These are phyloP conservation scores for Oreochromis tanganicae DNA, from an alignment of 2,113 vertebrate species.

Conservation along the genomic window DNA sequence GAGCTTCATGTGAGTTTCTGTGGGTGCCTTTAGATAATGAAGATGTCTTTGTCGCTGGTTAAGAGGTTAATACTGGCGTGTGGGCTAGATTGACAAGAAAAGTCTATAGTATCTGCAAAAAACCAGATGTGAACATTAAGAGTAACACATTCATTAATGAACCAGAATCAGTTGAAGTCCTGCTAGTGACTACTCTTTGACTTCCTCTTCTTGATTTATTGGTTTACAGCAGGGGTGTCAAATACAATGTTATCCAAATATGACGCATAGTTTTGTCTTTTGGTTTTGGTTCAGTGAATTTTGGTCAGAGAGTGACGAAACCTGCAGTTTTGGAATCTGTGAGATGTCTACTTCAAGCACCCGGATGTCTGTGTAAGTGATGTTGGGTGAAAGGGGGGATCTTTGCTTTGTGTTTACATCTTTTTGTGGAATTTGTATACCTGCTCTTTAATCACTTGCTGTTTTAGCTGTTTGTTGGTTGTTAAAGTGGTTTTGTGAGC, in stretches of 20 bases:
- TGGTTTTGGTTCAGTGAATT: neutral
- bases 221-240: neutral
- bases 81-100: neutral
- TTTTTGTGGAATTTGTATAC: neutral
- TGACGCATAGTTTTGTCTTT: fast-evolving
- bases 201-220: neutral
- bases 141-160: neutral
- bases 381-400: fast-evolving
- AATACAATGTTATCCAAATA: neutral
- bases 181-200: neutral
- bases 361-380: fast-evolving
- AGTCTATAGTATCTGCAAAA: neutral
- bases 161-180: neutral
- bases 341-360: neutral
- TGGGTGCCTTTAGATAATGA: neutral
- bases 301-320: neutral
- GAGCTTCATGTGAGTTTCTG: neutral
- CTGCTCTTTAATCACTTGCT: too few species aligned
- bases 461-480: too few species aligned
- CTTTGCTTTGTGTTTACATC: neutral
- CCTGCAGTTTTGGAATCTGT: neutral
- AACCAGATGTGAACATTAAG: neutral
- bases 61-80: neutral
- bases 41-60: neutral
- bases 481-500: too few species aligned